A percentile compares a stretch with the other conserved stretches of the same genome.
phyloP scores from a whole-genome alignment of 2,888 invertebrate species.

The Nipponacmea schrenckii region DNA sequence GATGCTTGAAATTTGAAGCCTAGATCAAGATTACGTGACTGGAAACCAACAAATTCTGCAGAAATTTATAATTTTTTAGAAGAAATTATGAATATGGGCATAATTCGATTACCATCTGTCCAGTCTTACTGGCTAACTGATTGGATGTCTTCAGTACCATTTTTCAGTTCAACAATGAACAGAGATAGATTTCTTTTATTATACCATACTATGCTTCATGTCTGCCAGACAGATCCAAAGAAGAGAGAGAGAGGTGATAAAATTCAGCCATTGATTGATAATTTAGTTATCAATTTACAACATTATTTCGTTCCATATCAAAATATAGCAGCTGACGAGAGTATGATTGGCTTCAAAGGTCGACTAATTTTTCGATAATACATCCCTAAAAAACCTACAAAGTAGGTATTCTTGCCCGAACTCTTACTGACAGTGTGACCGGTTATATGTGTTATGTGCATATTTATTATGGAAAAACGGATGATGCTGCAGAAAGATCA shows the following conservation, averaged over 20 bases:
- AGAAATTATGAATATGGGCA: background rate
- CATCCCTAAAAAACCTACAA: background rate
- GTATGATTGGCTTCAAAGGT: background rate
- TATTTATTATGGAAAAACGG: too few relatives aligned
- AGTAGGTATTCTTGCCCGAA: background rate
- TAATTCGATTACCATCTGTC: background rate
- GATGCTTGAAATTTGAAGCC: background rate
- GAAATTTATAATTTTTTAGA: background rate
- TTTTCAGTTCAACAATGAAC: background rate
- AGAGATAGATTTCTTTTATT: background rate
- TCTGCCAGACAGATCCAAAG: background rate
- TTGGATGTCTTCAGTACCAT: background rate
- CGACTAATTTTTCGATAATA: background rate
- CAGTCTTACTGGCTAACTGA: background rate
- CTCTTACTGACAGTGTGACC: too few relatives aligned
- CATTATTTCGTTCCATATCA: background rate
- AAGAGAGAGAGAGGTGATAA: background rate
- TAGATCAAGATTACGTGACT: background rate
- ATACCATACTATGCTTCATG: background rate
- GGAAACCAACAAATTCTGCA: background rate
- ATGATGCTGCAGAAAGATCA: too few relatives aligned
- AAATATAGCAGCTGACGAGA: background rate
- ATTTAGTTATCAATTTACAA: too few relatives aligned
- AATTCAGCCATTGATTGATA: too few relatives aligned
- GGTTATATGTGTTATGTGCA: too few relatives aligned